Evolutionary conservation across 2,888 invertebrate genomes (phyloP).

Genomic region (Sabatieria punctata): DNA sequence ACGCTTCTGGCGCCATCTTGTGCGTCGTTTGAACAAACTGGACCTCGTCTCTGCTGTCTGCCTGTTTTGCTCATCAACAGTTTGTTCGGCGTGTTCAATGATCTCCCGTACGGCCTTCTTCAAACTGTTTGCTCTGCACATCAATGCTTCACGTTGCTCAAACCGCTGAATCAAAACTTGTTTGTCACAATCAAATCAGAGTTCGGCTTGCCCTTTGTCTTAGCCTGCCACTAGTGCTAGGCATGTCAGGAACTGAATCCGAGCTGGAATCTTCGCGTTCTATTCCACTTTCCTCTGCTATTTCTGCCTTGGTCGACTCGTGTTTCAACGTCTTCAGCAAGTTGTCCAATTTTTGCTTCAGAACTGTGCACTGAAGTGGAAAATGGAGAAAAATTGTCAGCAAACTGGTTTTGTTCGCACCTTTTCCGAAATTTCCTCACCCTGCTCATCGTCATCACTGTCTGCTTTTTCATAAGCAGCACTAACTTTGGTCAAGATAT

Average conservation of each 20-base stretch:
- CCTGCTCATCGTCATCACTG: constrained; percentile 12
- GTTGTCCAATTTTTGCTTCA: constrained; percentile 56
- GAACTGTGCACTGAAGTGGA: constrained; percentile 48
- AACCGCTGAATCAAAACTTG: constrained; percentile 19
- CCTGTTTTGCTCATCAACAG: constrained; percentile 16
- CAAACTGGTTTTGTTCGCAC: constrained; percentile 6
- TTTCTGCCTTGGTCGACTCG: constrained; percentile 41
- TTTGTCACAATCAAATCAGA: neutral
- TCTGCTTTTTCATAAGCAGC: constrained; percentile 22
- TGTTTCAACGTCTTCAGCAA: constrained; percentile 53
- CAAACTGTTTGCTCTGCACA: constrained; percentile 56
- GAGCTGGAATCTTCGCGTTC: constrained; percentile 7
- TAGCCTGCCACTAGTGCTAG: constrained; percentile 1
- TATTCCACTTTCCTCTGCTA: constrained; percentile 10
- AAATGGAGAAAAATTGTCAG: too few species aligned
- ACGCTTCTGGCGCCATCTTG: constrained; percentile 16
- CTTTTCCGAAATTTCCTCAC: neutral
- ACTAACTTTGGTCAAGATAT: constrained; percentile 46
- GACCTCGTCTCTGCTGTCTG: neutral
- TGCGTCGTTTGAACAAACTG: neutral
- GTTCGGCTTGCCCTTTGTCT: neutral
- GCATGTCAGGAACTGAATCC: constrained; percentile 8
- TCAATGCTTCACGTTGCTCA: constrained; percentile 38
- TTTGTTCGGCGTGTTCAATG: constrained; percentile 58
- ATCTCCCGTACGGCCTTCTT: constrained; percentile 62